These are phyloP conservation scores for Zaprionus taronus DNA, from an alignment of 1,140 invertebrate genomes.

Conservation along the genomic window DNA sequence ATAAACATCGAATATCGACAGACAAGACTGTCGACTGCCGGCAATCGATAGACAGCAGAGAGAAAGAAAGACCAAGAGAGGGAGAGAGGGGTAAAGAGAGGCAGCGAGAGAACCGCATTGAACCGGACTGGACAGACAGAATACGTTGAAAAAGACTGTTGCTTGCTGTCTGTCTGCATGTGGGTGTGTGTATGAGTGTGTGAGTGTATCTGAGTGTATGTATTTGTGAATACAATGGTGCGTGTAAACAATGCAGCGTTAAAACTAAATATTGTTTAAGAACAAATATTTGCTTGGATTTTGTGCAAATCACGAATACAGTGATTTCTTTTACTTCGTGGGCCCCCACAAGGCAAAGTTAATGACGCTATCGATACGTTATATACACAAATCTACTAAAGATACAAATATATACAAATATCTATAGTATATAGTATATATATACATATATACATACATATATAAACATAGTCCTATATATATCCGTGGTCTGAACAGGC, in stretches of 20 bases:
- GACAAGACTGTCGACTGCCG: conserved; percentile 34
- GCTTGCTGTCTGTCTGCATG: conserved; percentile 43
- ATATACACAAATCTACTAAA: background rate
- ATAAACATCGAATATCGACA: conserved; percentile 66
- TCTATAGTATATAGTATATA: background rate
- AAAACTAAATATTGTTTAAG: conserved; percentile 82
- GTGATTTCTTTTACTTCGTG: conserved; percentile 32
- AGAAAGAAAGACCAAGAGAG: conserved; percentile 31
- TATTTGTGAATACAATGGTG: conserved; percentile 26
- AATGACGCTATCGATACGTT: conserved; percentile 68
- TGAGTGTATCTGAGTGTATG: conserved; percentile 13
- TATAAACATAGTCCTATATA: conserved; percentile 1
- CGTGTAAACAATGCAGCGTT: conserved; percentile 76
- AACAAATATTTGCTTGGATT: conserved; percentile 73
- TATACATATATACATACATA: background rate
- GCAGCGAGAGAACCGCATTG: background rate
- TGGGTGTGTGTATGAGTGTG: conserved; percentile 33
- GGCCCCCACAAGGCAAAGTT: conserved; percentile 31
- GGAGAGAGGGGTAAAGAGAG: background rate
- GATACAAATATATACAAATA: background rate
- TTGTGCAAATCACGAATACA: conserved; percentile 61
- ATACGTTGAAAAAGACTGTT: conserved; percentile 49
- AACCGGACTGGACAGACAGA: conserved; percentile 3
- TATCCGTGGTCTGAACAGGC: background rate
- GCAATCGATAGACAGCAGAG: conserved; percentile 56